A percentile compares a stretch with the other conserved stretches of the same genome.
These are phyloP conservation scores for Saturnia pavonia DNA, from an alignment of 2,888 invertebrate genomes.

Conservation along the genomic window DNA sequence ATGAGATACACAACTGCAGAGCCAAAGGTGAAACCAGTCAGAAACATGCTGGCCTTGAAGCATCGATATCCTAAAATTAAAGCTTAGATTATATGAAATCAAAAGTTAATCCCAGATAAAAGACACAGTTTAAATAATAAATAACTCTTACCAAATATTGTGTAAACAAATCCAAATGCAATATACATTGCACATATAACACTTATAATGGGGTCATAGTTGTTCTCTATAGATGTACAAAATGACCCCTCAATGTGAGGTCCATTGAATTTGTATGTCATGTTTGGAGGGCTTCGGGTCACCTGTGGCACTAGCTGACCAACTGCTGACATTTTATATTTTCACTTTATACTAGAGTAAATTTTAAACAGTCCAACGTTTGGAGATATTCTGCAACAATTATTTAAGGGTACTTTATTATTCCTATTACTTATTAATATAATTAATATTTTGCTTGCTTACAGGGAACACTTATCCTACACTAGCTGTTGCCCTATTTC, in stretches of 20 bases:
- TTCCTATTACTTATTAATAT: neutral
- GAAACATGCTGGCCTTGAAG: conserved; percentile 93
- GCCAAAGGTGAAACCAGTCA: conserved; percentile 93
- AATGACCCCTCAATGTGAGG: conserved; percentile 75
- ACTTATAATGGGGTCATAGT: conserved; percentile 85
- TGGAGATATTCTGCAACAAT: conserved; percentile 17
- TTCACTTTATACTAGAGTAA: neutral
- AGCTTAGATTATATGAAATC: conserved; percentile 16
- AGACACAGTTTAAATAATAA: neutral
- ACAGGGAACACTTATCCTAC: neutral
- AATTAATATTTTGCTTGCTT: neutral
- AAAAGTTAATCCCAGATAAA: neutral
- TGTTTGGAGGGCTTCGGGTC: conserved; percentile 70
- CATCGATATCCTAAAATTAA: conserved; percentile 89
- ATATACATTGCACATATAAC: conserved; percentile 87
- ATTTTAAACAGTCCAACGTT: conserved; percentile 9
- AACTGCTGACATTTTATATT: conserved; percentile 66
- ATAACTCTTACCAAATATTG: conserved; percentile 87
- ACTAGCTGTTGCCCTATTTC: neutral
- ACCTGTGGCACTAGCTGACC: conserved; percentile 82
- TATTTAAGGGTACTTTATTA: neutral
- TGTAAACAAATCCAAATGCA: conserved; percentile 91
- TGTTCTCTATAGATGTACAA: conserved; percentile 80
- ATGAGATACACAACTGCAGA: conserved; percentile 90
- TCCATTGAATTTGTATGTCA: conserved; percentile 61